Evolutionary conservation across 2,797 vertebrate species (phyloP), one percentile per base, ranked within the genome.

Genomic region (Sardinella longiceps): DNA sequence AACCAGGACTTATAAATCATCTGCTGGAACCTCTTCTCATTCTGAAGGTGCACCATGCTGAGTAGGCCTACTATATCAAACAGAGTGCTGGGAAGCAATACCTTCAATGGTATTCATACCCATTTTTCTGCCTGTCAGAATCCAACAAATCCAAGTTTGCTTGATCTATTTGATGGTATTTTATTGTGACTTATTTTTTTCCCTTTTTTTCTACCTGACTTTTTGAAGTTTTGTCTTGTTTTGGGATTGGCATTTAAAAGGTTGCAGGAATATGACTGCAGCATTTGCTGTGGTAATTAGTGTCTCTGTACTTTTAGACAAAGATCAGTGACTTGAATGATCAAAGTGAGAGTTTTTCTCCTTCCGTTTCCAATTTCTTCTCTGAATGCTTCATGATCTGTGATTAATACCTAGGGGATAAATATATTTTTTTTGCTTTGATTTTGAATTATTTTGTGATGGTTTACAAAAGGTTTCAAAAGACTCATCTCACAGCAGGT

Each of bases 151-250:
- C 12, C 2, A 50, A 50, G 11, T 20, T 23, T 0, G 28, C 37
- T 70, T 70, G 63, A 5, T 70, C 12, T 70, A 30, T 70, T 70
- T 70, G 63, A 70, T 70, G 63, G 63, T 33, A 30, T 70, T 70
- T 33, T 28, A 70, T 4, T 33, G 30, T 63, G 11, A 14, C 2
- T 14, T 11, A 14, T 28, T 66, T 28, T 66, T 66, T 0, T 53
- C 15, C 20, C 12, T 3, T 23, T 20, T 56, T 56, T 56, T 56
- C 18, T 56, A 3, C 6, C 20, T 56, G 1, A 6, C 20, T 5
- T n/a, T 56, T 66, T 60, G 3, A 63, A 63, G 63, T 70, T 70
- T 70, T 11, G 28, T 70, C 63, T 70, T 14, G 25, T 66, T 11
- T 30, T 10, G 3, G 63, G 28, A 33, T 28, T 37, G 63, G 25